phyloP scores from a whole-genome alignment of 2,888 invertebrate species.

The Exephanes ischioxanthus region DNA sequence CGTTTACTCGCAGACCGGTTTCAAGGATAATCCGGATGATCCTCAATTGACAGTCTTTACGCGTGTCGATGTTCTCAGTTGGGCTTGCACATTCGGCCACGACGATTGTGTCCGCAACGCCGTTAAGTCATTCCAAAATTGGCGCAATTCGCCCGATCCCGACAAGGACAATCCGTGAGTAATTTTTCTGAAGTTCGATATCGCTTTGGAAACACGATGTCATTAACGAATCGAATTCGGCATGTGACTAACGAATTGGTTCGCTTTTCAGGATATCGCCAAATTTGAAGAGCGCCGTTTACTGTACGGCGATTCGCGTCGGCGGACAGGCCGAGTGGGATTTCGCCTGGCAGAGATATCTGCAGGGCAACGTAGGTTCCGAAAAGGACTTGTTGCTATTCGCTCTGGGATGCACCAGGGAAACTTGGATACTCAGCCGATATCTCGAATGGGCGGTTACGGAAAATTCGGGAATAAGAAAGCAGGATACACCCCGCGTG shows the following conservation, averaged over 20 bases:
- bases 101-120: constrained; percentile 91
- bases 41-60: constrained; percentile 90
- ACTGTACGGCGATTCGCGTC: constrained; percentile 93
- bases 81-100: constrained; percentile 92
- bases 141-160: constrained; percentile 91
- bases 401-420: constrained; percentile 93
- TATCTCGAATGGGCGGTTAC: constrained; percentile 91
- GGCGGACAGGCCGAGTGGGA: constrained; percentile 96
- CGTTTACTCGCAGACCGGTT: constrained; percentile 90
- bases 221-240: background rate
- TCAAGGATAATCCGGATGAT: constrained; percentile 88
- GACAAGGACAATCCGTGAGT: constrained; percentile 91
- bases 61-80: constrained; percentile 89
- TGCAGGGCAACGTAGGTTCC: constrained; percentile 91
- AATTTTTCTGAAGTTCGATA: background rate
- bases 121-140: constrained; percentile 90
- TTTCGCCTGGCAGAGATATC: constrained; percentile 93
- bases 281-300: constrained; percentile 93
- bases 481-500: constrained; percentile 92
- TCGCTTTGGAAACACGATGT: background rate
- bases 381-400: constrained; percentile 92
- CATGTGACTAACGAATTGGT: background rate
- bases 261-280: constrained; percentile 90
- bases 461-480: constrained; percentile 91
- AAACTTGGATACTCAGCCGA: constrained; percentile 93